Evolutionary conservation across 2,888 invertebrate species (phyloP).

Genomic region (Marronus borbonicus): DNA sequence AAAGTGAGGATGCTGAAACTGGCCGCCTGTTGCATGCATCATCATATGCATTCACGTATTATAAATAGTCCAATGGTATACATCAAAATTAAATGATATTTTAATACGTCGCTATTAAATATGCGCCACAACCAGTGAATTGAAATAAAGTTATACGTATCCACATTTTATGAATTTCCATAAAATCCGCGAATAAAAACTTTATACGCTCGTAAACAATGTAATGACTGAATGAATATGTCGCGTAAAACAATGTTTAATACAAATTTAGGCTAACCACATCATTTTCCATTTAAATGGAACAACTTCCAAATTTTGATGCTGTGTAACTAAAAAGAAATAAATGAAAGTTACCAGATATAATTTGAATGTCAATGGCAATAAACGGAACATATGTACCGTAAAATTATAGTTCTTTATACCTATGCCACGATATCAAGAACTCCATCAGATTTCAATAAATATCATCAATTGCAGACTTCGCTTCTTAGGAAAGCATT

Average conservation of each 20-base stretch:
- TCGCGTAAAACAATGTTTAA: neutral
- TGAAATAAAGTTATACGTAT: neutral
- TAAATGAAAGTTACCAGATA: too few species aligned
- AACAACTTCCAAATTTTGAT: too few species aligned
- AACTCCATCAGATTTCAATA: too few species aligned
- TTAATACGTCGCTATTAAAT: conserved; percentile 27
- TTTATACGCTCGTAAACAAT: conserved; percentile 1
- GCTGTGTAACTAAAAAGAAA: too few species aligned
- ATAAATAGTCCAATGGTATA: conserved; percentile 12
- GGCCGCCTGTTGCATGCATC: conserved; percentile 65
- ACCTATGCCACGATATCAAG: too few species aligned
- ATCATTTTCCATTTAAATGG: too few species aligned
- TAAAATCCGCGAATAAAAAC: neutral
- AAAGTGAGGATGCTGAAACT: conserved; percentile 62
- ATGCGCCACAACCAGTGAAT: neutral
- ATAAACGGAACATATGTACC: too few species aligned
- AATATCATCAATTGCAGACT: too few species aligned
- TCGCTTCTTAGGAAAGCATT: too few species aligned
- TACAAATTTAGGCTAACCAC: neutral
- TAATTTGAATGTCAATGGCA: too few species aligned
- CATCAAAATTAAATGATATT: conserved; percentile 20
- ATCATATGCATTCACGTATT: conserved; percentile 55
- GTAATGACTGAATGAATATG: neutral
- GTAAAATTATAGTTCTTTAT: too few species aligned
- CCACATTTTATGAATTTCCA: neutral